phyloP scores from a whole-genome alignment of 2,113 vertebrate species.

The Bubo blakistoni region DNA sequence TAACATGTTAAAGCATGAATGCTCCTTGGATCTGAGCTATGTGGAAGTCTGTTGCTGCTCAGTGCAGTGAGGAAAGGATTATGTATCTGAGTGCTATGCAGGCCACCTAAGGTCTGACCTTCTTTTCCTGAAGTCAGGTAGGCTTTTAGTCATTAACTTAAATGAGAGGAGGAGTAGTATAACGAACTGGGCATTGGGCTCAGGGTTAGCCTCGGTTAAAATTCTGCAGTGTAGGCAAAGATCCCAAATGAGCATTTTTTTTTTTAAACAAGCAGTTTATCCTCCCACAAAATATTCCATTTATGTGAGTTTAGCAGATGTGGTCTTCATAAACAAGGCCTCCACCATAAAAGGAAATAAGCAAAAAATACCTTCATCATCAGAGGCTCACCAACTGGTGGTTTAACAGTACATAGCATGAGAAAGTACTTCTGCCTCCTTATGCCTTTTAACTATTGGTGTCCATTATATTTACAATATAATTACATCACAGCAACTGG shows the following conservation, averaged over 20 bases:
- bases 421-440: neutral
- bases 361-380: neutral
- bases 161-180: neutral
- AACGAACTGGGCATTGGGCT: neutral
- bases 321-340: neutral
- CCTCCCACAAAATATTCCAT: neutral
- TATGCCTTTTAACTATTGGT: neutral
- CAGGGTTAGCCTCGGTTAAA: neutral
- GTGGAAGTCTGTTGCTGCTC: neutral
- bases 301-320: neutral
- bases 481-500: neutral
- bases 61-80: neutral
- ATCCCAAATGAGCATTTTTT: neutral
- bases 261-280: neutral
- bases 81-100: neutral
- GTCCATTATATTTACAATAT: neutral
- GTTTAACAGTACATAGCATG: neutral
- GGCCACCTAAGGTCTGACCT: neutral
- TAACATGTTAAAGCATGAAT: accelerated
- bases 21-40: neutral
- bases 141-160: neutral
- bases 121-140: neutral
- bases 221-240: neutral
- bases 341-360: neutral
- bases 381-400: neutral